Evolutionary conservation across 1,140 invertebrate species (phyloP), one percentile per base, ranked within the genome.

Genomic region (Drosophila ambigua): DNA sequence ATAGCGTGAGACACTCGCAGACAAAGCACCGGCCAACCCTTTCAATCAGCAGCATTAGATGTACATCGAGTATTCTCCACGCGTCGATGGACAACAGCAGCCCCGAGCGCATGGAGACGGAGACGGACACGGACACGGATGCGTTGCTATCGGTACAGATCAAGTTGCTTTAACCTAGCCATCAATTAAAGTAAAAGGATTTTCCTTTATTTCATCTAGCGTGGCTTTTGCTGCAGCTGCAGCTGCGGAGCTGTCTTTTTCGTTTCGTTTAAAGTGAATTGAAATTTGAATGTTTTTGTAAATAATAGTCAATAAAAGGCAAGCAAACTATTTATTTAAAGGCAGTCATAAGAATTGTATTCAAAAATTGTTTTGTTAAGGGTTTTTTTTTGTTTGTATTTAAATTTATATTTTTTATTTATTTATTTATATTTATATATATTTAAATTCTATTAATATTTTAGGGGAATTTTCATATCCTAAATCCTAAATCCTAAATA

Each of bases 31-130:
- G 4, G 26, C 26, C 63, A 63, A 65, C 46, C 46, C 63, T 51
- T 66, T 20, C 13, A 50, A 65, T 51, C 60, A 51, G 39, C 24
- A 28, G 8, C 35, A 11, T 39, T 11, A n/a, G 3, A 62, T 48
- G 55, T 15, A n/a, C 23, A 23, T 39, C 20, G 46, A 39, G 35
- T 49, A 46, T 62, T 62, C 23, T 35, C 2, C 24, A 24, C 16
- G 35, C 23, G 16, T 45, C 20, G 4, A 16, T 63, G 60, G 20
- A 5, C 51, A 24, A 5, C 26, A 7, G 39, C 9, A n/a, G 23
- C 43, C 44, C 35, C n/a, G 23, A 46, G 62, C 15, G 35, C n/a
- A 28, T 11, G 1, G 3, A 58, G 7, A 11, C 15, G 1, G 3
- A 58, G 7, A 11, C 28, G 31, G 28, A 31, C 31, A 35, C 4